Percentiles rank a stretch among this genome's conserved stretches.
Evolutionary conservation across 2,888 invertebrate genomes (phyloP).

Genomic region (Cylloceria caligata): DNA sequence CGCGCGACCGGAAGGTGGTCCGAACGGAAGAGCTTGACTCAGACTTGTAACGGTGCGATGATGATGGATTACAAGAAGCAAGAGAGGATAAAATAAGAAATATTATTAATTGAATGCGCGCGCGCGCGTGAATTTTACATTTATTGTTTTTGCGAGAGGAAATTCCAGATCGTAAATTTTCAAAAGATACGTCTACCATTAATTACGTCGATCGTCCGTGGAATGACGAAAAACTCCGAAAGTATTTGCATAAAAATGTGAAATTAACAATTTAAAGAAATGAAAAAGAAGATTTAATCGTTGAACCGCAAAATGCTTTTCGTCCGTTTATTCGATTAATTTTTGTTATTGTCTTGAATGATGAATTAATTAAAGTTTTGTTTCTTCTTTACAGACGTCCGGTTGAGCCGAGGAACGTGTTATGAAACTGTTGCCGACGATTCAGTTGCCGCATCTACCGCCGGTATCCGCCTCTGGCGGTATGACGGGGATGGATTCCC

Average conservation of each 20-base stretch:
- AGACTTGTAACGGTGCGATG: not conserved
- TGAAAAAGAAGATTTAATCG: too few relatives aligned
- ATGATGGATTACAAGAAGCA: not conserved
- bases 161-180: not conserved
- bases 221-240: too few relatives aligned
- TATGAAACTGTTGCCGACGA: slow-evolving; percentile 86
- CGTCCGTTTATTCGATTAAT: too few relatives aligned
- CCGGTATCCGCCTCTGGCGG: slow-evolving; percentile 83
- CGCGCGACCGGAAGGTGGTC: slow-evolving; percentile 53
- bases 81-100: not conserved
- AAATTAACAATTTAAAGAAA: not conserved
- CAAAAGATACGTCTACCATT: not conserved
- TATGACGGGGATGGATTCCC: slow-evolving; percentile 89
- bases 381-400: slow-evolving; percentile 73
- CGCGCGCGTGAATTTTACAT: not conserved
- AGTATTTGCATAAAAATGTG: not conserved
- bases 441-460: slow-evolving; percentile 84
- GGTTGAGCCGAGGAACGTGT: slow-evolving; percentile 77
- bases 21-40: not conserved
- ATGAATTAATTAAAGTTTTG: slow-evolving; percentile 19
- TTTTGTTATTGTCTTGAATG: not conserved
- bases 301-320: too few relatives aligned
- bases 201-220: not conserved
- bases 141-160: slow-evolving; percentile 46
- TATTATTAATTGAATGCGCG: not conserved